These are phyloP conservation scores for Rhagonycha lutea DNA, from an alignment of 2,888 invertebrate genomes.

Conservation along the genomic window DNA sequence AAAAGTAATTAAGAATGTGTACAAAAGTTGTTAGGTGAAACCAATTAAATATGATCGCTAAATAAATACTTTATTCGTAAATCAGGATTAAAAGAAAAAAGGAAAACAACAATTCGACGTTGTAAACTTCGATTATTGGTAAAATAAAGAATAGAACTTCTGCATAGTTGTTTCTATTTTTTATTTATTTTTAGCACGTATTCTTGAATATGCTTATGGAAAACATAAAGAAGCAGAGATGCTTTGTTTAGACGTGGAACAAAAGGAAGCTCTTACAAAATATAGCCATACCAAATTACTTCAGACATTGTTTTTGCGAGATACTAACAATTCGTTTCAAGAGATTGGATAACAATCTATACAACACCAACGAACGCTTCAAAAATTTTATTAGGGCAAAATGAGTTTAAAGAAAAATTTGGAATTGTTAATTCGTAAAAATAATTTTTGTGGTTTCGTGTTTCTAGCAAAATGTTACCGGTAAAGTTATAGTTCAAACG, in stretches of 20 bases:
- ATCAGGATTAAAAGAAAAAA: conserved; percentile 28
- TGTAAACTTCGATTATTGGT: conserved; percentile 37
- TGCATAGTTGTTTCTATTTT: conserved; percentile 15
- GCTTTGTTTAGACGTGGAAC: conserved; percentile 14
- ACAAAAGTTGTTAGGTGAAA: conserved; percentile 33
- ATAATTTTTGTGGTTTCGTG: conserved; percentile 4
- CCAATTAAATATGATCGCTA: conserved; percentile 44
- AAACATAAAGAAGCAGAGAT: conserved; percentile 1
- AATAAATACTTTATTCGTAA: conserved; percentile 38
- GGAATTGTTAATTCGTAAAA: neutral
- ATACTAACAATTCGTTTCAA: conserved; percentile 28
- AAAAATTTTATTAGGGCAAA: conserved; percentile 28
- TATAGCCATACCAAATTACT: conserved; percentile 22
- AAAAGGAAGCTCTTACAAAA: conserved; percentile 20
- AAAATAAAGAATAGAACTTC: conserved; percentile 18
- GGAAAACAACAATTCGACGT: conserved; percentile 31
- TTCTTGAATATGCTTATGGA: neutral
- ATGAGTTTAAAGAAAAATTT: conserved; percentile 10
- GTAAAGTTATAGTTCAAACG: conserved; percentile 24
- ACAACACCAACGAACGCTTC: conserved; percentile 14
- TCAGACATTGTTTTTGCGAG: conserved; percentile 28
- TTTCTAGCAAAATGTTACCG: conserved; percentile 16
- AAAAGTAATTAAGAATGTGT: neutral
- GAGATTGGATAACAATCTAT: conserved; percentile 33
- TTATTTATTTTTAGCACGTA: conserved; percentile 26